Base-by-base conservation (phyloP, 2,888 invertebrate genomes). In the Magallana nippona region DNA sequence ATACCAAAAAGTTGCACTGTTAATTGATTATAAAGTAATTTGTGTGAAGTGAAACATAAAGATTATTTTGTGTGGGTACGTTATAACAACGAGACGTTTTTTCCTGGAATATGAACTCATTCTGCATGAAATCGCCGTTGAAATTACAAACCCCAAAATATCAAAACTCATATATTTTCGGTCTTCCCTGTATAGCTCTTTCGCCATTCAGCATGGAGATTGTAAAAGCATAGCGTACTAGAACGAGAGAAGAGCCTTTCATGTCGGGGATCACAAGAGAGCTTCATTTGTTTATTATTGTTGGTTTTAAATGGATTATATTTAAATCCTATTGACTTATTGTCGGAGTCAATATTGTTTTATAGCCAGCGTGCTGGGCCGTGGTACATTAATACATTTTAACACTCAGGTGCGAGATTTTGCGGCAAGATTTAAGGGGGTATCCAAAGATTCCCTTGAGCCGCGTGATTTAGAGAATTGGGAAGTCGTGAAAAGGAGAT, bases 281-380 rank as follows among this genome's bases (percentile, higher is more conserved):
- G 27, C 71, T 71, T 32, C 71, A 71, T 71, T 83, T 83, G 58
- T 83, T 83, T 83, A 58, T 80, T 80, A 80, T 79, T 83, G 71
- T 80, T 63, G 58, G 79, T 71, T 80, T 80, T 63, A 63, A 80
- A 71, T 79, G 79, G 80, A 83, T 83, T 83, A 60, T 80, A 80
- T 83, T 71, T 83, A 81, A 84, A 84, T 81, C 81, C 84, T 84
- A 81, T 84, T 84, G 84, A 84, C 84, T 81, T 82, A 81, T 78
- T 79, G 55, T 58, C 63, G 79, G 79, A 82, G 81, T 81, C 57
- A 81, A 81, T 81, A 81, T 81, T 81, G 62, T 81, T 62, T 81
- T 81, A 81, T 62, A 32, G 60, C 81, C 55, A 10, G 17, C 17
- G 78, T 78, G n/a, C 78, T 19, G 56, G 56, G 78, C 55, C 56